A percentile compares a stretch with the other conserved stretches of the same genome.
These are phyloP conservation scores for Zygogramma bicolorata DNA, from an alignment of 2,888 invertebrate species.

Conservation along the genomic window DNA sequence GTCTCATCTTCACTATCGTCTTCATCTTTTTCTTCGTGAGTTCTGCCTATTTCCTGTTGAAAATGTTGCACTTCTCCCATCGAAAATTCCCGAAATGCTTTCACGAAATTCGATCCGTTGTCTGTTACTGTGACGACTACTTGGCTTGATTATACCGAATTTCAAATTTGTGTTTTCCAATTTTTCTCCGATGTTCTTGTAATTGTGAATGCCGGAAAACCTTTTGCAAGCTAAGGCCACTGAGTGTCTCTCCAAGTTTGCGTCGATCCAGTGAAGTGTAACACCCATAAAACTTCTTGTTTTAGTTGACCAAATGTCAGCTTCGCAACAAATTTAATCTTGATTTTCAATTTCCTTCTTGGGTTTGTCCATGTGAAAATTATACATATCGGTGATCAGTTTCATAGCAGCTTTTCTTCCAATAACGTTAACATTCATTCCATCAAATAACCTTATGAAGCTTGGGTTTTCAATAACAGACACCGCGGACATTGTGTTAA, in stretches of 20 bases:
- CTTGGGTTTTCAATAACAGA: not conserved
- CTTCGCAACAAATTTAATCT: not conserved
- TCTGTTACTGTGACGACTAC: constrained; percentile 33
- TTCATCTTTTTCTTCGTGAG: not conserved
- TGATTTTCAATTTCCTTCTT: constrained; percentile 16
- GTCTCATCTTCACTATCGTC: not conserved
- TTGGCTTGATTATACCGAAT: constrained; percentile 25
- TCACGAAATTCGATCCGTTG: constrained; percentile 38
- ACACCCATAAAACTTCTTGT: constrained; percentile 28
- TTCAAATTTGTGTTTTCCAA: constrained; percentile 31
- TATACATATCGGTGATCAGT: constrained; percentile 12
- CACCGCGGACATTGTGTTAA: constrained; percentile 3
- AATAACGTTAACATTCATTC: not conserved
- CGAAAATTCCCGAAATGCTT: constrained; percentile 35
- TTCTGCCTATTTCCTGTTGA: not conserved
- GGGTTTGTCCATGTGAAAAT: constrained; percentile 14
- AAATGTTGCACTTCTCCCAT: not conserved
- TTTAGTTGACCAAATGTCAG: constrained; percentile 29
- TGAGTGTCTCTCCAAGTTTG: constrained; percentile 29
- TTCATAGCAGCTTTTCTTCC: constrained; percentile 4
- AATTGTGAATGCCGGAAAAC: constrained; percentile 34
- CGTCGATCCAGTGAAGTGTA: not conserved
- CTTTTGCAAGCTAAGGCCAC: constrained; percentile 35
- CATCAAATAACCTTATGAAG: not conserved
- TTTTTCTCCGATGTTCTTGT: constrained; percentile 37